Evolutionary conservation across 2,797 vertebrate species (phyloP), one percentile per base, ranked within the genome.

Genomic region (Cynopterus sphinx): DNA sequence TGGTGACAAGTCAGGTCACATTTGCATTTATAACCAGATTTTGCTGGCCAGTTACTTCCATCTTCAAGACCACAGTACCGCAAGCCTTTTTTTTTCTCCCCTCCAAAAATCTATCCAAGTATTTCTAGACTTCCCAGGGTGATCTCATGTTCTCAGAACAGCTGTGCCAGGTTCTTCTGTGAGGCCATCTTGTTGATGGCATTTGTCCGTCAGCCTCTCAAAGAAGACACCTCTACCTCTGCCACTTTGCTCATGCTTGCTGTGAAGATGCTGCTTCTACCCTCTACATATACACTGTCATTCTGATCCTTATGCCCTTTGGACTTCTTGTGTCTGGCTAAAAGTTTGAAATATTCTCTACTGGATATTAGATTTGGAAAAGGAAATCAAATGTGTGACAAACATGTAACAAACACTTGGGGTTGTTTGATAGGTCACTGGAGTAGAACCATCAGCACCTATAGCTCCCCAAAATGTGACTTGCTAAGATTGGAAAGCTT

Each of bases 401-500:
- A 53, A 59, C 81, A 39, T 9, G 57, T 55, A 87, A 73, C 53
- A 57, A 90, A 77, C 73, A 77, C 79, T 85, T 67, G 67, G 26
- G 43, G 24, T 26, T 57, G 79, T 61, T 74, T 49, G 67, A 65
- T 46, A 92, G 86, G n/a, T 93, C 87, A 26, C 19, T 57, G 75
- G 71, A 82, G 85, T 22, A 49, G 43, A 2, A 49, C 79, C 70
- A 77, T 57, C 59, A 43, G 53, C 59, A 63, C 61, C 83, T 73
- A 6, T 39, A 71, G 12, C 28, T 84, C 63, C 77, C 43, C 71
- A 41, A 75, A 92, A 84, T 81, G 91, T 87, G 73, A 91, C 57
- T 88, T 82, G 73, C 90, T 77, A 92, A 88, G 87, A 95, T 43
- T 73, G 73, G 51, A 95, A 92, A 49, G 36, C 90, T 87, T 96